Conservation (phyloP, 2,888 invertebrate genomes). For the Drosophila subsilvestris region DNA sequence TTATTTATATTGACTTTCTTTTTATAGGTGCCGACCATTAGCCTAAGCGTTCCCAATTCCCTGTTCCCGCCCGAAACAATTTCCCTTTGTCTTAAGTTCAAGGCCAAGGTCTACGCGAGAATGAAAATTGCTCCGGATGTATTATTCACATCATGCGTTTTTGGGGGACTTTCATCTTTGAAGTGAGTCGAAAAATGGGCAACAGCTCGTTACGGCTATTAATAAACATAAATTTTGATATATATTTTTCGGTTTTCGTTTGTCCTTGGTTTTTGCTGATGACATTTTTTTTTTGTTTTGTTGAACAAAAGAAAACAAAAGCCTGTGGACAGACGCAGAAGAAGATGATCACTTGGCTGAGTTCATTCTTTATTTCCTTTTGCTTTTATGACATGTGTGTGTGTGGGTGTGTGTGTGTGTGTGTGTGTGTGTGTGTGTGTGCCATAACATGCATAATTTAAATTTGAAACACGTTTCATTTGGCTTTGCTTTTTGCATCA, state of each 20-base stretch:
- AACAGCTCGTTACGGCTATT: slow-evolving; percentile 53
- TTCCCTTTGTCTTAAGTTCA: slow-evolving; percentile 56
- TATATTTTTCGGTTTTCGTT: slow-evolving; percentile 37
- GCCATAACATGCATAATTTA: slow-evolving; percentile 14
- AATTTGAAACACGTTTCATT: slow-evolving; percentile 51
- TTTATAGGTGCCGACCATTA: slow-evolving; percentile 56
- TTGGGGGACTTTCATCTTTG: slow-evolving; percentile 36
- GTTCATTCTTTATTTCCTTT: slow-evolving; percentile 14
- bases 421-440: neutral
- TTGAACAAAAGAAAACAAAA: slow-evolving; percentile 26
- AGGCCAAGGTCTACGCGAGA: slow-evolving; percentile 38
- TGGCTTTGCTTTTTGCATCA: slow-evolving; percentile 8
- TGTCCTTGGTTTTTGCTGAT: slow-evolving; percentile 36
- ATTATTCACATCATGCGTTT: slow-evolving; percentile 44
- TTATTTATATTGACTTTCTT: slow-evolving; percentile 66
- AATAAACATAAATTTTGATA: slow-evolving; percentile 62
- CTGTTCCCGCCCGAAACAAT: neutral
- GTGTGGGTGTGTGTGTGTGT: slow-evolving; percentile 1
- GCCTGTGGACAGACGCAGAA: slow-evolving; percentile 12
- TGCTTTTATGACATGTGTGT: slow-evolving; percentile 13
- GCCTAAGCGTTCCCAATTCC: slow-evolving; percentile 31
- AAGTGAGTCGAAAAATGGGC: slow-evolving; percentile 29
- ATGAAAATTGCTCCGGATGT: slow-evolving; percentile 44
- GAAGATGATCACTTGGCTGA: neutral
- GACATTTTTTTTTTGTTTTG: slow-evolving; percentile 24